A percentile compares a stretch with the other conserved stretches of the same genome.
phyloP scores from a whole-genome alignment of 2,113 vertebrate species.

The Halichoeres trimaculatus region DNA sequence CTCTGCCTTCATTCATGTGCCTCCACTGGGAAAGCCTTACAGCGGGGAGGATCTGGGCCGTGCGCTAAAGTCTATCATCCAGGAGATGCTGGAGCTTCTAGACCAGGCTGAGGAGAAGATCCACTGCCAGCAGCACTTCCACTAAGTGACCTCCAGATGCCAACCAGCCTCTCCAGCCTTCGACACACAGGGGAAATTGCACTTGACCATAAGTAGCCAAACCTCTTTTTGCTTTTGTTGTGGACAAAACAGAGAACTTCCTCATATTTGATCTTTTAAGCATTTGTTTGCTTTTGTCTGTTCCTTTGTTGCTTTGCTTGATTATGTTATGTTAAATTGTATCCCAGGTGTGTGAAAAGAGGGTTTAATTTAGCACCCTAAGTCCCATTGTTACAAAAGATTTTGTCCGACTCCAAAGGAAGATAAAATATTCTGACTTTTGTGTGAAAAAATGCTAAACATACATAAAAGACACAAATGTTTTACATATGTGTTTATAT shows the following conservation, averaged over 20 bases:
- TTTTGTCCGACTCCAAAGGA: slow-evolving; percentile 29
- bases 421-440: slow-evolving; percentile 15
- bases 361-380: not conserved
- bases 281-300: slow-evolving; percentile 5
- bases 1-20: slow-evolving; percentile 93
- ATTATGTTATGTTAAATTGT: slow-evolving; percentile 18
- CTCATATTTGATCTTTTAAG: slow-evolving; percentile 12
- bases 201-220: slow-evolving; percentile 79
- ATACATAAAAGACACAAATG: no score
- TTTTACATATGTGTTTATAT: slow-evolving; percentile 19
- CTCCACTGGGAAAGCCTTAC: slow-evolving; percentile 93
- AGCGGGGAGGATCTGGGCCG: slow-evolving; percentile 90
- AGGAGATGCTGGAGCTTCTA: slow-evolving; percentile 88
- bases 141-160: slow-evolving; percentile 79
- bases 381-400: not conserved
- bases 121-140: slow-evolving; percentile 84
- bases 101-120: slow-evolving; percentile 83
- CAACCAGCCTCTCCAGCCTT: slow-evolving; percentile 56
- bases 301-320: slow-evolving; percentile 13
- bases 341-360: slow-evolving; percentile 21
- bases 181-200: slow-evolving; percentile 68
- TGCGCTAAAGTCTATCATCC: slow-evolving; percentile 89
- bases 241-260: slow-evolving; percentile 36
- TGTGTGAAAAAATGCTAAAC: no score
- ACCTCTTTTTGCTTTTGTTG: slow-evolving; percentile 30